Evolutionary conservation across 2,797 vertebrate species (phyloP).

Genomic region (Pristis pectinata): DNA sequence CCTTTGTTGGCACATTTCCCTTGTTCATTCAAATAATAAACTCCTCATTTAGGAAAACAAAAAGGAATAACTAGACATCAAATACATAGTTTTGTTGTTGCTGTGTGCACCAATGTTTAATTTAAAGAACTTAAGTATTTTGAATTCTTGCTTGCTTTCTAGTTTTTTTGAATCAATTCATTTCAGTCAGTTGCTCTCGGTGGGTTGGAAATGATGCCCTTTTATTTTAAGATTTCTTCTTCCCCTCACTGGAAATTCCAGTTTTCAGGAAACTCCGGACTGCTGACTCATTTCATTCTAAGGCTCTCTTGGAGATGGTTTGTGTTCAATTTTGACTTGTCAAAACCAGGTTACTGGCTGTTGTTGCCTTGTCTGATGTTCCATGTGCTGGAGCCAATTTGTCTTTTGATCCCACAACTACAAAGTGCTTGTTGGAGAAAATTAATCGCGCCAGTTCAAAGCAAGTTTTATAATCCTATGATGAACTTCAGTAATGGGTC

Average conservation of each 20-base stretch:
- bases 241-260: neutral
- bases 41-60: neutral
- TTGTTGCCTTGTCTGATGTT: neutral
- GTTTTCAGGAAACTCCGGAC: neutral
- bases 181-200: neutral
- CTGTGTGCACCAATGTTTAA: neutral
- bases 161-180: neutral
- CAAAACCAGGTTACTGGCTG: neutral
- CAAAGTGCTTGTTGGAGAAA: neutral
- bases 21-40: neutral
- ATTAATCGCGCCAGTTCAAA: neutral
- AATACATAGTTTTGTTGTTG: neutral
- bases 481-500: neutral
- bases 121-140: neutral
- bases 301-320: neutral
- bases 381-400: neutral
- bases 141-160: neutral
- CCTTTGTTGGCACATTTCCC: neutral
- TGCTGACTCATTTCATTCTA: neutral
- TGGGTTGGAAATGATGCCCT: neutral
- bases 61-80: neutral
- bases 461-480: neutral
- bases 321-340: neutral
- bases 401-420: neutral
- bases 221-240: neutral